These are phyloP conservation scores for Pomacea canaliculata DNA, from an alignment of 2,888 invertebrate species.

Conservation along the genomic window DNA sequence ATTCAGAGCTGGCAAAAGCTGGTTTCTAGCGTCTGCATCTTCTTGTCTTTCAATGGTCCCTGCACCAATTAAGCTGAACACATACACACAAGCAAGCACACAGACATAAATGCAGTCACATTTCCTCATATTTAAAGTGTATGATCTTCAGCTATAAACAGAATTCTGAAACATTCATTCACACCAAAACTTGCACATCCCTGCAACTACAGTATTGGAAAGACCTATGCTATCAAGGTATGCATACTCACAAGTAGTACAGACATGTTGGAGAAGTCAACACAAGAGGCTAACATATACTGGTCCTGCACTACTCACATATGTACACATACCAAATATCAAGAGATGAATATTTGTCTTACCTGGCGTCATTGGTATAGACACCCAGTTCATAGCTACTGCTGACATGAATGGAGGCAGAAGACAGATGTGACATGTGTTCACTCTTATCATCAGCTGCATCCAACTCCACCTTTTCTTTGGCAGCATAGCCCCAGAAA, in stretches of 20 bases:
- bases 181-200: too few species aligned
- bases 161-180: too few species aligned
- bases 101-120: neutral
- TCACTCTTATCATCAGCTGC: neutral
- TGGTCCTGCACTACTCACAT: too few species aligned
- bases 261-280: too few species aligned
- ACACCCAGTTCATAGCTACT: slow-evolving; percentile 3
- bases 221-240: too few species aligned
- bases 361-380: neutral
- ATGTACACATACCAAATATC: too few species aligned
- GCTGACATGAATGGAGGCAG: neutral
- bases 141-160: too few species aligned
- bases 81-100: neutral
- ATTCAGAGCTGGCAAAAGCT: neutral
- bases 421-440: neutral
- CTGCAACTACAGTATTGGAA: too few species aligned
- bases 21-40: neutral
- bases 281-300: too few species aligned
- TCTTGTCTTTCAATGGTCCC: too few species aligned
- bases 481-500: slow-evolving; percentile 52
- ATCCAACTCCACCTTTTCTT: slow-evolving; percentile 38
- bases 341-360: neutral
- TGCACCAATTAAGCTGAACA: neutral
- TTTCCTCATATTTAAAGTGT: too few species aligned
- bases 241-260: too few species aligned